Base-by-base conservation (phyloP, 2,797 vertebrate species). In the Rhynchonycteris naso region DNA sequence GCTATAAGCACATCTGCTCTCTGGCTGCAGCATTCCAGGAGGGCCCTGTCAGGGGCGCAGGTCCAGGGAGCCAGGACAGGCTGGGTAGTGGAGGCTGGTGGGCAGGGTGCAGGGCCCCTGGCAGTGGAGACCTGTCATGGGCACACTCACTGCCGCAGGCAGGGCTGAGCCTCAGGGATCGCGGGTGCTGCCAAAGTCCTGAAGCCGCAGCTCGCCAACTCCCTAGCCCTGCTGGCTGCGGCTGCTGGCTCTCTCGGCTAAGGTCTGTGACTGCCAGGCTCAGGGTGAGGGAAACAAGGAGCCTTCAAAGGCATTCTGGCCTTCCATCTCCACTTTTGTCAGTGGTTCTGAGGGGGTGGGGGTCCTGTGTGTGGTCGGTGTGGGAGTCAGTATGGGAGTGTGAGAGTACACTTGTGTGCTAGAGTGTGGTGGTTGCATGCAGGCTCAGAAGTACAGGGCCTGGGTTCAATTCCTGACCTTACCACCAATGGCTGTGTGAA, bases 1-100 rank as follows among this genome's bases (percentile, higher is more conserved):
- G 85, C 82, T 97, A 90, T 28, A 86, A 97, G 97, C 97, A 98
- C 98, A 98, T 98, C 98, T 98, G 98, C 98, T 98, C 97, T 97
- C 97, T 98, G 92, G 97, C 97, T 98, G 95, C 93, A 94, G 95
- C 96, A 96, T 98, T 98, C 97, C 94, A 96, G 95, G 97, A 94
- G 97, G 97, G 96, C 97, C 95, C 96, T 96, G 97, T 98, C 87
- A 94, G 97, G 98, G 97, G 97, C 72, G 91, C 14, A 2, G 74
- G 85, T 61, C 96, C 38, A 1, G 79, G 85, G 30, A 90, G 75
- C 71, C 88, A 50, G 76, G 85, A 35, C 76, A 38, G 0, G 0
- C 33, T 21, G 71, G 93, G 81, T 22, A 30, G 72, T 4, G 4
- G 83, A 75, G 56, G 33, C 89, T 4, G 2, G 16, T 0, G 5